Percentiles rank a stretch among this genome's conserved stretches.
These are phyloP conservation scores for Macrosteles quadrilineatus DNA, from an alignment of 1,140 invertebrate genomes.

Conservation along the genomic window DNA sequence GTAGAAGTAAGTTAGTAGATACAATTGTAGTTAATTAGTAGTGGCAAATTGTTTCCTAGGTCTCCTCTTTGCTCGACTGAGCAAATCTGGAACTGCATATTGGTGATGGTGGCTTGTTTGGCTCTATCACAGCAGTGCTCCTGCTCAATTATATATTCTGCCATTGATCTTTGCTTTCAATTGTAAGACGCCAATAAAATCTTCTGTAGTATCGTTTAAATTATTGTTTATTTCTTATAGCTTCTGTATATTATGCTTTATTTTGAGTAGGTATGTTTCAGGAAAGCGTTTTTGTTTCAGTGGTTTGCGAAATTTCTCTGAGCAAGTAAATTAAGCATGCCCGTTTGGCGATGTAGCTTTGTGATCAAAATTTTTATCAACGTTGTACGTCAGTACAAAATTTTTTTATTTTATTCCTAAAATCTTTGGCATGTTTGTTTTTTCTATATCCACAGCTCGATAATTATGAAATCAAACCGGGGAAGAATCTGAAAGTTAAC, in stretches of 20 bases:
- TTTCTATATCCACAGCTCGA: slow-evolving; percentile 90
- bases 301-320: slow-evolving; percentile 22
- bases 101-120: slow-evolving; percentile 36
- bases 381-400: slow-evolving; percentile 24
- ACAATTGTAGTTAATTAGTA: slow-evolving; percentile 14
- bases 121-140: slow-evolving; percentile 23
- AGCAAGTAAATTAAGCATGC: slow-evolving; percentile 33
- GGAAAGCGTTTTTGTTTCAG: slow-evolving; percentile 43
- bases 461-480: slow-evolving; percentile 99
- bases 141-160: slow-evolving; percentile 58
- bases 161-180: slow-evolving; percentile 26
- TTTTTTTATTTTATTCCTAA: slow-evolving; percentile 40
- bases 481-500: slow-evolving; percentile 99
- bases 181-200: slow-evolving; percentile 11
- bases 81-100: slow-evolving; percentile 62
- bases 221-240: slow-evolving; percentile 20
- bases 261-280: slow-evolving; percentile 30
- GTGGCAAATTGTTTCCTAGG: slow-evolving; percentile 58
- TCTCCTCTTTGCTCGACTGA: slow-evolving; percentile 82
- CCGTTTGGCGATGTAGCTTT: slow-evolving; percentile 44
- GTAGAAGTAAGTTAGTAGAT: slow-evolving; percentile 37
- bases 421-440: slow-evolving; percentile 61
- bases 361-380: slow-evolving; percentile 44
- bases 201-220: slow-evolving; percentile 21
- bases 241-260: slow-evolving; percentile 24